These are phyloP conservation scores for Pedetes capensis DNA, from an alignment of 2,113 vertebrate genomes.

Conservation along the genomic window DNA sequence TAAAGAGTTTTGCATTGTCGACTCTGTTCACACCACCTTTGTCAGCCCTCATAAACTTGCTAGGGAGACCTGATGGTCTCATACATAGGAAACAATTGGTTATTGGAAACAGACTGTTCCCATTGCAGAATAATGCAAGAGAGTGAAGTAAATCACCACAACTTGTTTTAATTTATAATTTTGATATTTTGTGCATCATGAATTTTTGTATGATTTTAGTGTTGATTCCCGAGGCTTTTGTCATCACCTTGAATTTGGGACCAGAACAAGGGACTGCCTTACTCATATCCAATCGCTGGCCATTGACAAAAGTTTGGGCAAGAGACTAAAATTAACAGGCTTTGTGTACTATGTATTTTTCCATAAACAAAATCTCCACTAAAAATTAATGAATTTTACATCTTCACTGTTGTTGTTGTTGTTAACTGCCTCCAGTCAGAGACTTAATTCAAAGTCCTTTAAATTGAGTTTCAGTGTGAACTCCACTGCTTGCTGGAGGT, in stretches of 20 bases:
- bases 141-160: not conserved
- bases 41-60: not conserved
- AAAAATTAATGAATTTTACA: not conserved
- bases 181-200: not conserved
- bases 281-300: not conserved
- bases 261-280: not conserved
- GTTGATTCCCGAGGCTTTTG: not conserved
- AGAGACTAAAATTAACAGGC: not conserved
- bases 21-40: not conserved
- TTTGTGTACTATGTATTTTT: not conserved
- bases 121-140: not conserved
- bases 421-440: not conserved
- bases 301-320: not conserved
- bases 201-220: not conserved
- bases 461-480: not conserved
- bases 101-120: not conserved
- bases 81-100: not conserved
- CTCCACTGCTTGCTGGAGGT: not conserved
- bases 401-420: too few species aligned
- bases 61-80: not conserved
- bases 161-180: not conserved
- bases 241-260: not conserved
- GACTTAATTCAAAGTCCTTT: not conserved
- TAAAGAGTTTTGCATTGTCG: not conserved
- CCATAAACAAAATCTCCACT: not conserved